Percentiles rank a stretch among this genome's conserved stretches.
Evolutionary conservation across 2,113 vertebrate genomes (phyloP).

Genomic region (Gallinago undulata): DNA sequence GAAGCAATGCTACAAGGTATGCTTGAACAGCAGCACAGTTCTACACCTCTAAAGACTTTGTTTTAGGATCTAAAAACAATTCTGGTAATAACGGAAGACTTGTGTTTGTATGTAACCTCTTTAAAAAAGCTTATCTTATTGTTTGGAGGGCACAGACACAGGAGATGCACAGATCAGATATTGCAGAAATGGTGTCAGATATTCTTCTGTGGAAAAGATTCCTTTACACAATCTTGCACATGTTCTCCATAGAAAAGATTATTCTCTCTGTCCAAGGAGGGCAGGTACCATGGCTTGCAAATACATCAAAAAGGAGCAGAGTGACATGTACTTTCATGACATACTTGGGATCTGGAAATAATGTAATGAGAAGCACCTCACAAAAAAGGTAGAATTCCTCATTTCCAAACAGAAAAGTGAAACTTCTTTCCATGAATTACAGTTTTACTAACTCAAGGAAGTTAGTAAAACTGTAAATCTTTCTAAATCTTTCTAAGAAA

Average conservation of each 20-base stretch:
- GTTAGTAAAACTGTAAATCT: neutral
- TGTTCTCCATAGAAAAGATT: neutral
- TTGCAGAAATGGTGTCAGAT: neutral
- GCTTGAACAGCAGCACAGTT: neutral
- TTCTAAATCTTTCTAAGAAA: neutral
- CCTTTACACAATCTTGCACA: neutral
- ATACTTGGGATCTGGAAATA: neutral
- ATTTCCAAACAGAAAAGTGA: neutral
- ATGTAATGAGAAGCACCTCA: neutral
- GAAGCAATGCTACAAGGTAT: neutral
- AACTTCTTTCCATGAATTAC: neutral
- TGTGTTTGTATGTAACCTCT: neutral
- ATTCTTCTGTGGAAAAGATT: neutral
- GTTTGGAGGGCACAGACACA: neutral
- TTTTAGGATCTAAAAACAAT: neutral
- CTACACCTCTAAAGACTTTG: neutral
- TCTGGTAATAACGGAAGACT: neutral
- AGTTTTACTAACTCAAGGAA: neutral
- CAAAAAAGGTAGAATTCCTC: neutral
- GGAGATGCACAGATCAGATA: neutral
- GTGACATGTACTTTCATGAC: fast-evolving
- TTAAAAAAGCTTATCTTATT: neutral
- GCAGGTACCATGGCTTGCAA: neutral
- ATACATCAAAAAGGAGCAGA: neutral
- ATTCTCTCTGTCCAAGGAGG: neutral